phyloP scores from a whole-genome alignment of 2,113 vertebrate genomes.

The Callopanchax toddi region DNA sequence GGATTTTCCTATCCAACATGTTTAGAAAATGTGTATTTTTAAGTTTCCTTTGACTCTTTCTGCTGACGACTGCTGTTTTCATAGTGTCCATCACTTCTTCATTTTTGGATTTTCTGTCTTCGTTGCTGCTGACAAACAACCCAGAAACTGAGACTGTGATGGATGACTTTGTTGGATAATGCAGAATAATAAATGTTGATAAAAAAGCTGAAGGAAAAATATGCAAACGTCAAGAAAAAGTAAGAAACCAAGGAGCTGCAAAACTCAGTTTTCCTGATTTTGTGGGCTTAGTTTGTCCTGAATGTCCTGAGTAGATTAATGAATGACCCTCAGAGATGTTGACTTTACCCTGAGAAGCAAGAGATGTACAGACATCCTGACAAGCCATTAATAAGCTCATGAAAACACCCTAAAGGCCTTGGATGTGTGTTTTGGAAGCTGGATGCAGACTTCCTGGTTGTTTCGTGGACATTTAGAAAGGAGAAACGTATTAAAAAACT shows the following conservation, averaged over 20 bases:
- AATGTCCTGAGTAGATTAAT: conserved; percentile 63
- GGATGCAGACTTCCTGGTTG: conserved; percentile 50
- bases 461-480: conserved; percentile 47
- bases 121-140: conserved; percentile 21
- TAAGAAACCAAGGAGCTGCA: neutral
- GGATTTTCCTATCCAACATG: neutral
- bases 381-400: conserved; percentile 67
- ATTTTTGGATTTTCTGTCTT: conserved; percentile 17
- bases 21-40: neutral
- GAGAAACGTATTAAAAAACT: conserved; percentile 46
- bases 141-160: conserved; percentile 29
- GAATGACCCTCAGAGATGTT: conserved; percentile 68
- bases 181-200: conserved; percentile 29
- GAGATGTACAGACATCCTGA: conserved; percentile 59
- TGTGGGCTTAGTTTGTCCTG: conserved; percentile 36
- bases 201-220: conserved; percentile 21
- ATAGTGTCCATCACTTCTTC: conserved; percentile 15
- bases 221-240: neutral
- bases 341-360: conserved; percentile 72
- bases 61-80: conserved; percentile 1
- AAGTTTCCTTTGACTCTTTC: neutral
- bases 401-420: conserved; percentile 53
- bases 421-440: conserved; percentile 43
- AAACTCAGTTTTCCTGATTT: neutral
- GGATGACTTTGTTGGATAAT: conserved; percentile 24